Conservation (phyloP, 2,888 invertebrate species). For the Spisula solida region DNA sequence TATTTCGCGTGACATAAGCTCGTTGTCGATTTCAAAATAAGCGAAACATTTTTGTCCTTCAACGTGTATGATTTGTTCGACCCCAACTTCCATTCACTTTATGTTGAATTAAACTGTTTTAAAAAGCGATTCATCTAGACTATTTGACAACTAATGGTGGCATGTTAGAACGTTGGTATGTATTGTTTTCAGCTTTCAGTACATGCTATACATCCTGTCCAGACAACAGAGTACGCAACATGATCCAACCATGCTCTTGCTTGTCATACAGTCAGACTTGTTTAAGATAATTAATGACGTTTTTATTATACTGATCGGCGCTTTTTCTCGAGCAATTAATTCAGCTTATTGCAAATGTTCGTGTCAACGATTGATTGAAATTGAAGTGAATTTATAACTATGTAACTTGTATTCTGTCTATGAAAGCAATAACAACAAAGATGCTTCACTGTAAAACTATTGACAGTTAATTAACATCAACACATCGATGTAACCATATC, state of each 20-base stretch:
- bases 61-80: too few species aligned
- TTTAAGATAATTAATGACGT: slow-evolving; percentile 10
- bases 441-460: too few species aligned
- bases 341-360: not conserved
- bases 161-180: not conserved
- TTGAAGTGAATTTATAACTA: not conserved
- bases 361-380: slow-evolving; percentile 6
- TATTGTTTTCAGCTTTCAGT: too few species aligned
- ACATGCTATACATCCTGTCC: not conserved
- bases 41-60: not conserved
- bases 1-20: not conserved
- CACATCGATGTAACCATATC: too few species aligned
- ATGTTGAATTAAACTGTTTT: not conserved
- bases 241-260: not conserved
- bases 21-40: not conserved
- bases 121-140: not conserved
- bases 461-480: too few species aligned
- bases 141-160: not conserved
- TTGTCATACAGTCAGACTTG: not conserved
- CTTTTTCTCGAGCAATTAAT: slow-evolving; percentile 5
- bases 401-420: too few species aligned
- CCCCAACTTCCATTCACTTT: not conserved
- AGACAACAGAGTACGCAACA: not conserved
- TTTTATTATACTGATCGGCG: not conserved
- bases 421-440: too few species aligned